Evolutionary conservation across 2,113 vertebrate species (phyloP).

Genomic region (Actenoides lindsayi): DNA sequence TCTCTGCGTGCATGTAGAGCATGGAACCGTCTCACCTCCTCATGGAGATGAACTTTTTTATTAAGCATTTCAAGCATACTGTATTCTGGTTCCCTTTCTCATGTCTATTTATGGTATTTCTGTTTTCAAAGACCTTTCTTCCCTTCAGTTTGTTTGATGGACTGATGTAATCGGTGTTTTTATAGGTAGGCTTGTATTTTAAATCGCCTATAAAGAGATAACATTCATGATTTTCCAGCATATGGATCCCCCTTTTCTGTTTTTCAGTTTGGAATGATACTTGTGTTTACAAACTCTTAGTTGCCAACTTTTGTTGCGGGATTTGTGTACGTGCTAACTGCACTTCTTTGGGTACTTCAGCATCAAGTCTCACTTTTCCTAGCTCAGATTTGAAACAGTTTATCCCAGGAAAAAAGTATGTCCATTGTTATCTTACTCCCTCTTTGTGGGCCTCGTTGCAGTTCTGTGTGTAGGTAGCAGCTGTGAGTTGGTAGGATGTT

Average conservation of each 20-base stretch:
- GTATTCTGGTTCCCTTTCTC: not conserved
- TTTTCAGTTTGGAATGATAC: not conserved
- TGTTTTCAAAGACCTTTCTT: not conserved
- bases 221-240: not conserved
- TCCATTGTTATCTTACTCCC: not conserved
- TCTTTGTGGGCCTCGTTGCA: not conserved
- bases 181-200: not conserved
- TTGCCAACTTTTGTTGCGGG: not conserved
- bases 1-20: not conserved
- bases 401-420: not conserved
- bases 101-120: not conserved
- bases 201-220: not conserved
- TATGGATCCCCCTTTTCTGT: not conserved
- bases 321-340: not conserved
- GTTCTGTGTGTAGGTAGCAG: not conserved
- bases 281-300: not conserved
- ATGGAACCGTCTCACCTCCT: not conserved
- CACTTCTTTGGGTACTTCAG: not conserved
- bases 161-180: not conserved
- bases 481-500: not conserved
- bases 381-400: not conserved
- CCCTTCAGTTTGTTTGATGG: not conserved
- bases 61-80: not conserved
- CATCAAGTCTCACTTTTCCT: not conserved
- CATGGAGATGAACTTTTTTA: not conserved